These are phyloP conservation scores for Achatina immaculata DNA, from an alignment of 1,140 invertebrate genomes.

Conservation along the genomic window DNA sequence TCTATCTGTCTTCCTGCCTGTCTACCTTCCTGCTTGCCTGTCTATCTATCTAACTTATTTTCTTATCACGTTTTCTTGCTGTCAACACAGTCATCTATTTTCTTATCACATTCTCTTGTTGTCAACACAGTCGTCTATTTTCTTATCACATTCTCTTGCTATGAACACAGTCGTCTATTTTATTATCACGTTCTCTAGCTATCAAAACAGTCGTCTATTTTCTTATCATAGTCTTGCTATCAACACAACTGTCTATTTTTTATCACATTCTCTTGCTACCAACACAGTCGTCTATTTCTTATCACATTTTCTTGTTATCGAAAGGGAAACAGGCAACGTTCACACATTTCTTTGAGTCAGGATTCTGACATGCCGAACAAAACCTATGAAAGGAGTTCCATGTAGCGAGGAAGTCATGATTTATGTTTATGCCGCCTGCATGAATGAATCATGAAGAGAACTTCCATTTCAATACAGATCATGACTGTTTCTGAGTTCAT, in stretches of 20 bases:
- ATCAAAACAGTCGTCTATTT: background rate
- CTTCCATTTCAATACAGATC: too few species aligned
- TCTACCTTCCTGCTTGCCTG: background rate
- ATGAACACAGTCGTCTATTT: background rate
- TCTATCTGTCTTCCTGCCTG: background rate
- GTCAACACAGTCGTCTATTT: background rate
- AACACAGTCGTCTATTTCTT: background rate
- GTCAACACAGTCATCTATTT: background rate
- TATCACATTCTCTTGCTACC: background rate
- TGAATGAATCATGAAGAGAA: too few species aligned
- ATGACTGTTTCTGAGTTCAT: too few species aligned
- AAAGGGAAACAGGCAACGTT: too few species aligned
- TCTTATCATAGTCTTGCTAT: background rate
- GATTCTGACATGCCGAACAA: too few species aligned
- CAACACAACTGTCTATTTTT: background rate
- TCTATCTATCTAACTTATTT: constrained; percentile 4
- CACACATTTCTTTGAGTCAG: too few species aligned
- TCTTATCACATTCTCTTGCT: background rate
- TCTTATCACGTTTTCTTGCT: too few species aligned
- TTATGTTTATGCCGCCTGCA: too few species aligned
- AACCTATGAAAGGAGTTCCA: too few species aligned
- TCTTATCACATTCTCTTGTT: background rate
- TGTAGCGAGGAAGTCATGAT: too few species aligned
- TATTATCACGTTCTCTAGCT: background rate
- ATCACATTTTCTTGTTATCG: background rate